phyloP scores from a whole-genome alignment of 2,888 invertebrate species.

The Anoncus sp. region DNA sequence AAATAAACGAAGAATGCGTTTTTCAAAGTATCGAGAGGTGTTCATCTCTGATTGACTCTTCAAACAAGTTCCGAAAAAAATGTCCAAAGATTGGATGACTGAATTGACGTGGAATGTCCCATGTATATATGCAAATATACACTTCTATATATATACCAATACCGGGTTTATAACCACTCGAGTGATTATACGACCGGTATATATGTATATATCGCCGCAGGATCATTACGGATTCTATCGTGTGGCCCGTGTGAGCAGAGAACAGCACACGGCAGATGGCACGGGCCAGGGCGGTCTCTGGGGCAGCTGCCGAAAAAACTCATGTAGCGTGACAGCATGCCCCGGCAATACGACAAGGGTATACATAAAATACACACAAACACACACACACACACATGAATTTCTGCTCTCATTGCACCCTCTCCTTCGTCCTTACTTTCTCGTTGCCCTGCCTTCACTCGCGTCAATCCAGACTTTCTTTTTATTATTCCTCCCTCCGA shows the following conservation, averaged over 20 bases:
- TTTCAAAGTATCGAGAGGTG: no score
- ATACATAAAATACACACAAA: conserved; percentile 15
- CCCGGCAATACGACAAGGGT: conserved; percentile 40
- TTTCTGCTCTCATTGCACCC: conserved; percentile 4
- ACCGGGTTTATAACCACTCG: no score
- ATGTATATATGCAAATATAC: no score
- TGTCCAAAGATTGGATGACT: no score
- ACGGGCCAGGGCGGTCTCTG: conserved; percentile 70
- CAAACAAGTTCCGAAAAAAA: no score
- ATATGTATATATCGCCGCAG: conserved; percentile 41
- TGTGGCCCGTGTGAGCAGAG: conserved; percentile 67
- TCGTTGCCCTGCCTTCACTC: background rate
- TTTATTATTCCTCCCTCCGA: conserved; percentile 9
- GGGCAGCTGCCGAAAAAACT: conserved; percentile 74
- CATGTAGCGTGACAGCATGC: conserved; percentile 65
- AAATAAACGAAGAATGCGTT: no score
- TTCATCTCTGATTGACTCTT: no score
- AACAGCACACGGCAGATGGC: conserved; percentile 75
- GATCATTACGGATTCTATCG: conserved; percentile 61
- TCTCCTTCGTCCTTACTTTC: conserved; percentile 38
- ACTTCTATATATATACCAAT: no score
- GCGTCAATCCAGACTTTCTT: conserved; percentile 5
- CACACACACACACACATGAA: background rate
- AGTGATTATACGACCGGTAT: background rate
- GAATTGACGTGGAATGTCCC: no score